phyloP scores from a whole-genome alignment of 2,797 vertebrate genomes.

The Falco novaeseelandiae region DNA sequence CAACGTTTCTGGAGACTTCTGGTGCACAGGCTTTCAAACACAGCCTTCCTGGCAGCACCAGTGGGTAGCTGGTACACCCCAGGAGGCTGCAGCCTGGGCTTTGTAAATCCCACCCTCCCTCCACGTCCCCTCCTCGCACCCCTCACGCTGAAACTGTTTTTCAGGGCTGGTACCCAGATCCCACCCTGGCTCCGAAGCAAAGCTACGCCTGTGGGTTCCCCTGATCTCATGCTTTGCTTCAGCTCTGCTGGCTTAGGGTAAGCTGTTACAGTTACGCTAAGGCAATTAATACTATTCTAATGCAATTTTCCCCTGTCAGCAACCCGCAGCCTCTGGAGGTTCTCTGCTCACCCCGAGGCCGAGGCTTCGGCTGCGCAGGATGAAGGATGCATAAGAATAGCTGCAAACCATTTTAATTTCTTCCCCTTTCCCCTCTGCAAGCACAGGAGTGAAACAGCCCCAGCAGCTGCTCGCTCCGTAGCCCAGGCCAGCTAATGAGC shows the following conservation, averaged over 20 bases:
- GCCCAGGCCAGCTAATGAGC: neutral
- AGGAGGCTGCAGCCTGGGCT: neutral
- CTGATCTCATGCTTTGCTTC: neutral
- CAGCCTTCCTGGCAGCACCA: neutral
- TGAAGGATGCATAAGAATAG: neutral
- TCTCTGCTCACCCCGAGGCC: neutral
- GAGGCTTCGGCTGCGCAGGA: fast-evolving
- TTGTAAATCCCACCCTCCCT: neutral
- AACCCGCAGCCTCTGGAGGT: neutral
- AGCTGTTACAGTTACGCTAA: neutral
- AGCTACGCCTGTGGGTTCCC: fast-evolving
- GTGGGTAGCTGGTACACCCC: fast-evolving
- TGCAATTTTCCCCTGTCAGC: neutral
- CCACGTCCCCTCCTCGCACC: neutral
- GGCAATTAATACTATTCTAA: neutral
- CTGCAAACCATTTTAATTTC: neutral
- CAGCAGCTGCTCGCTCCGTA: fast-evolving
- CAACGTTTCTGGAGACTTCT: neutral
- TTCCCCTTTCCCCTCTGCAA: neutral
- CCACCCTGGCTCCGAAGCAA: neutral
- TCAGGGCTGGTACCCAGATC: neutral
- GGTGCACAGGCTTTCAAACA: neutral
- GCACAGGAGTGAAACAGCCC: neutral
- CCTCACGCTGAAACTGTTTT: neutral
- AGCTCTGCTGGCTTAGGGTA: neutral